Evolutionary conservation across 2,113 vertebrate species (phyloP).

Genomic region (Collichthys lucidus): DNA sequence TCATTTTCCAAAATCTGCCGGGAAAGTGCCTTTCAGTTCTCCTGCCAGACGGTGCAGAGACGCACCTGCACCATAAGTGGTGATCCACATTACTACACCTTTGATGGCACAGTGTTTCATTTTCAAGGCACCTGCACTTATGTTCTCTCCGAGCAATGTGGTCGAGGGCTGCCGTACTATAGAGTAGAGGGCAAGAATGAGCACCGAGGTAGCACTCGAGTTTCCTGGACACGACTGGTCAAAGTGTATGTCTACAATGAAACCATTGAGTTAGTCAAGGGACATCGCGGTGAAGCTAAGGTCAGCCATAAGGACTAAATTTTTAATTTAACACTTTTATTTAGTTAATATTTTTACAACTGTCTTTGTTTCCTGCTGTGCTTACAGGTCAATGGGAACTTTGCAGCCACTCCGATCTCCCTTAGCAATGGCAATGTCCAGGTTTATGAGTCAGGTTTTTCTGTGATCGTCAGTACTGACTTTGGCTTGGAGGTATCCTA

Average conservation of each 20-base stretch:
- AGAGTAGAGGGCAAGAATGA: slow-evolving; percentile 74
- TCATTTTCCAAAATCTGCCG: slow-evolving; percentile 68
- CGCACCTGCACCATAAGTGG: slow-evolving; percentile 72
- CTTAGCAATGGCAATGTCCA: too few relatives aligned
- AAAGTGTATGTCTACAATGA: slow-evolving; percentile 63
- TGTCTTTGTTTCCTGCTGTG: background rate
- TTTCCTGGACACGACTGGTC: slow-evolving; percentile 70
- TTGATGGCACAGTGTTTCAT: slow-evolving; percentile 64
- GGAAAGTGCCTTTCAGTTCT: slow-evolving; percentile 42
- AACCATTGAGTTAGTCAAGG: slow-evolving; percentile 66
- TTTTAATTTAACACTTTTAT: background rate
- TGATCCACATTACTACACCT: slow-evolving; percentile 80
- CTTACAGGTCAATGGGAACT: too few relatives aligned
- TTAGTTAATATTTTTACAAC: background rate
- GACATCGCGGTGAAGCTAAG: slow-evolving; percentile 46
- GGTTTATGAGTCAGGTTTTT: too few relatives aligned
- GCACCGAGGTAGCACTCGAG: slow-evolving; percentile 54
- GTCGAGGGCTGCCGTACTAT: slow-evolving; percentile 42
- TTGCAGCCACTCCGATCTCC: too few relatives aligned
- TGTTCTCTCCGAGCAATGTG: slow-evolving; percentile 75
- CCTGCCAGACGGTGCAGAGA: slow-evolving; percentile 65
- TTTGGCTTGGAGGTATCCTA: slow-evolving; percentile 78
- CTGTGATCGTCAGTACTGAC: slow-evolving; percentile 53
- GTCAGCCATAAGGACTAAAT: slow-evolving; percentile 35
- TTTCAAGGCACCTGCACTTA: slow-evolving; percentile 76